Percentiles rank a stretch among this genome's conserved stretches.
Evolutionary conservation across 2,888 invertebrate genomes (phyloP).

Genomic region (Crossocerus cetratus): DNA sequence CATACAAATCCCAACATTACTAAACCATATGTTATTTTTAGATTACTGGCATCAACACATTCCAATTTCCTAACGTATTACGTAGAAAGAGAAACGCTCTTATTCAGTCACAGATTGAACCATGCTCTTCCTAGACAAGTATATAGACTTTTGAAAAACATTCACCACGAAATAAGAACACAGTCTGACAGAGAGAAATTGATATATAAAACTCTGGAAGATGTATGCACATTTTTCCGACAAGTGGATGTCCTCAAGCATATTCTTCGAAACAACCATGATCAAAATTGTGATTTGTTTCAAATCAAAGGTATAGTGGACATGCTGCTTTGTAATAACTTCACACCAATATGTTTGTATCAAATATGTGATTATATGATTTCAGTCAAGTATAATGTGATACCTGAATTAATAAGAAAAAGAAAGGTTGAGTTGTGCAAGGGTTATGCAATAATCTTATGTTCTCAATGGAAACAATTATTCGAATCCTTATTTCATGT

Average conservation of each 20-base stretch:
- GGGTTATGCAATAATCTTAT: conserved; percentile 79
- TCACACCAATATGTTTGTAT: not conserved
- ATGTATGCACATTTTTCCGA: conserved; percentile 57
- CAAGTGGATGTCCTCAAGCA: conserved; percentile 63
- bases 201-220: conserved; percentile 55
- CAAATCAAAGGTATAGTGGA: conserved; percentile 60
- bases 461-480: conserved; percentile 80
- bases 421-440: conserved; percentile 78
- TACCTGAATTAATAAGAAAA: conserved; percentile 78
- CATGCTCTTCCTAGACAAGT: conserved; percentile 62
- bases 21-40: conserved; percentile 37
- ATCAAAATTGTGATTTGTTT: conserved; percentile 57
- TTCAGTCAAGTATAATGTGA: conserved; percentile 79
- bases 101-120: conserved; percentile 66
- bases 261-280: conserved; percentile 57
- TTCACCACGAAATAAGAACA: conserved; percentile 55
- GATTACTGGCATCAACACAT: conserved; percentile 68
- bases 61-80: conserved; percentile 65
- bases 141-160: conserved; percentile 66
- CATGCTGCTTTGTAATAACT: not conserved
- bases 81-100: conserved; percentile 64
- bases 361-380: not conserved
- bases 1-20: conserved; percentile 6
- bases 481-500: conserved; percentile 78
- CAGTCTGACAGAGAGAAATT: conserved; percentile 44